Base-by-base conservation (phyloP, 2,113 vertebrate genomes). In the Opisthocomus hoazin region DNA sequence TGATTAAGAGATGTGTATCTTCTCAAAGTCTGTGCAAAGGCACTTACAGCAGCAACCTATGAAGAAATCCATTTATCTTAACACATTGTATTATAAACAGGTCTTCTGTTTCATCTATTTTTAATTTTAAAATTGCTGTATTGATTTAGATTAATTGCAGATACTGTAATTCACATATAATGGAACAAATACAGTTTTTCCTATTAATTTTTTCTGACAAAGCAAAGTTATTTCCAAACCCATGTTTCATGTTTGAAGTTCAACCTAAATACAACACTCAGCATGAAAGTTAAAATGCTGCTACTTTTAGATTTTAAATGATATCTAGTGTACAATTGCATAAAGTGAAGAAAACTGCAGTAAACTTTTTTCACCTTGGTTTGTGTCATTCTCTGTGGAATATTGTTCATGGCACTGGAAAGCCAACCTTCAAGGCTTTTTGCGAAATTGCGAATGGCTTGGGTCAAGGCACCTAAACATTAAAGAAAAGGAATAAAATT, bases 371-470 rank as follows among this genome's bases (percentile, higher is more conserved):
- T 80, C 97, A 99, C 99, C 99, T 99, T 99, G 91, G 98, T 99
- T 98, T 99, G 99, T 97, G 99, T 98, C 88, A 99, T 99, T 98
- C 99, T 99, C 95, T 99, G 99, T 95, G 99, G 99, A 96, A 99
- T 99, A 98, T 98, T 99, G 96, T 97, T 99, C 99, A 99, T 99
- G 97, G 99, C 99, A 94, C 98, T 98, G 16, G 99, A 99, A 97
- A 99, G 98, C 99, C 99, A 99, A 94, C 99, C 98, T 98, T 99
- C 99, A 97, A 99, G 98, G 98, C 99, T 99, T 98, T 99, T 99
- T 97, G 99, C 99, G 97, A 99, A 99, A 98, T 99, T 99, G 82
- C 99, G 98, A 98, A 99, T 99, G 97, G 99, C 99, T 98, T 99
- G 99, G 97, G 99, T 99, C 98, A 99, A 99, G 96, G 99, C 99